Base-by-base conservation (phyloP, 2,113 vertebrate genomes). In the Zootoca vivipara region DNA sequence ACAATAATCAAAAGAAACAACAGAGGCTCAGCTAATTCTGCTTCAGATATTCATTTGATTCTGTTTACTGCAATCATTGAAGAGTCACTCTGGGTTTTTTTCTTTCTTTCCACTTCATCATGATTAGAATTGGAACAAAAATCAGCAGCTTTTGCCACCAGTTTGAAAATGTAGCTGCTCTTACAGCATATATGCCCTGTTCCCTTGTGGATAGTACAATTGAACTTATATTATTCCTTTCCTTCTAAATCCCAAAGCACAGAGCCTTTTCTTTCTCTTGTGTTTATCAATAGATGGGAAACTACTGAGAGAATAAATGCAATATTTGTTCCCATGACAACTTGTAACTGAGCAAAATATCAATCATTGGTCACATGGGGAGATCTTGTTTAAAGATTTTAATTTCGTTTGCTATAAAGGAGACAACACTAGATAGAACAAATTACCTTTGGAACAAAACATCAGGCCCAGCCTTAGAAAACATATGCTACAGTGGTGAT, bases 121-220 rank as follows among this genome's bases (percentile, higher is more conserved):
- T 93, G 82, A 94, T 94, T 91, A 92, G 90, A 77, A 91, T 89
- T 91, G 82, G 89, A 91, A 91, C 92, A 92, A 82, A 82, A 93
- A 83, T 83, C 87, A 92, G 92, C 33, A 89, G 72, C 80, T 15
- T 91, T 94, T 91, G 82, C 85, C 70, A 84, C 84, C 79, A 94
- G 89, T 85, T 87, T 91, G 88, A 90, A 92, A 72, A 79, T 73
- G 64, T 90, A 89, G 84, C 85, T 90, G 90, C 81, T 93, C 42
- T 90, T 90, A 89, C 91, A 89, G 87, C 92, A 88, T 70, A 87
- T 89, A 88, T 91, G 85, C 82, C 18, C 93, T 91, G 91, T 91
- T 91, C 78, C 4, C 1, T 20, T 89, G 78, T 38, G 91, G 87
- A 92, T 91, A 87, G 69, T 90, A 85, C 35, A 93, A 58, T 33